A percentile compares a stretch with the other conserved stretches of the same genome.
phyloP scores from a whole-genome alignment of 2,888 invertebrate genomes.

The Hybos culiciformis region DNA sequence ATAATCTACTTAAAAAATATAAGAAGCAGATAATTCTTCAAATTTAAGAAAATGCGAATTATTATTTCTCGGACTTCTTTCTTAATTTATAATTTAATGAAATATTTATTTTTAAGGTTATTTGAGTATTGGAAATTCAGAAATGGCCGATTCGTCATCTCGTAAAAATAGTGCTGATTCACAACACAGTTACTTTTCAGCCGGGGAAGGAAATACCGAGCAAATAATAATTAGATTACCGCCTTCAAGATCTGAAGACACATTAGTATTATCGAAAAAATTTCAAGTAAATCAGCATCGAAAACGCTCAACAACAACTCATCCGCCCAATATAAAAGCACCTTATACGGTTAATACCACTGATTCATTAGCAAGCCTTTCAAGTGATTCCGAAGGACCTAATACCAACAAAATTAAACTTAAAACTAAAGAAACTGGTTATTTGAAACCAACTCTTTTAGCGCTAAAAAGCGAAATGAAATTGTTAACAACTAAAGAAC shows the following conservation, averaged over 20 bases:
- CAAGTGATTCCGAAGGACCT: constrained; percentile 46
- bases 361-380: constrained; percentile 53
- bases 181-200: constrained; percentile 36
- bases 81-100: too few relatives aligned
- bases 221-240: constrained; percentile 41
- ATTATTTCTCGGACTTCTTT: too few relatives aligned
- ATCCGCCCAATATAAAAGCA: constrained; percentile 42
- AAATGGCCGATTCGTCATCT: constrained; percentile 29
- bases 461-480: constrained; percentile 40
- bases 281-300: constrained; percentile 34
- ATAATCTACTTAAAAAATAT: too few relatives aligned
- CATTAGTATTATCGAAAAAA: constrained; percentile 41
- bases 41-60: too few relatives aligned
- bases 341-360: constrained; percentile 37
- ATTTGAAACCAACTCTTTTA: constrained; percentile 39
- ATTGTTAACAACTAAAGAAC: constrained; percentile 18
- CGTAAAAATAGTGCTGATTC: constrained; percentile 48
- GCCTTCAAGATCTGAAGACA: constrained; percentile 70
- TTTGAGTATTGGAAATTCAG: constrained; percentile 38
- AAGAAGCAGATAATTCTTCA: too few relatives aligned
- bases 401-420: constrained; percentile 39
- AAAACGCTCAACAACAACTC: constrained; percentile 42
- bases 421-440: constrained; percentile 38
- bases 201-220: constrained; percentile 27
- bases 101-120: too few relatives aligned